A percentile compares a stretch with the other conserved stretches of the same genome.
These are phyloP conservation scores for Himalopsyche kuldschensis DNA, from an alignment of 2,888 invertebrate species.

Conservation along the genomic window DNA sequence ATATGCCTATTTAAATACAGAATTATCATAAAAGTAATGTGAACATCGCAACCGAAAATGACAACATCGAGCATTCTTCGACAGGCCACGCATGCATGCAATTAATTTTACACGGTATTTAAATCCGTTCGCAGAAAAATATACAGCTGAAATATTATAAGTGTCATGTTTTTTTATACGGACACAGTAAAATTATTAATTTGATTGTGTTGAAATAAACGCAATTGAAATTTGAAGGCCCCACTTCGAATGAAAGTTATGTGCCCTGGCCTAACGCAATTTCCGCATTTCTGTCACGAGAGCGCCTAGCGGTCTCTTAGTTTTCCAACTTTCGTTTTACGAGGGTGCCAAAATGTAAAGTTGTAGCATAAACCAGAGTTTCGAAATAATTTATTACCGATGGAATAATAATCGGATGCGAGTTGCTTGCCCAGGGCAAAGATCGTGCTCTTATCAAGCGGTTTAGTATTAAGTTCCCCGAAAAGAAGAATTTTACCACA, in stretches of 20 bases:
- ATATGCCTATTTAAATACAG: too few relatives aligned
- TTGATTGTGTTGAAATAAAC: too few relatives aligned
- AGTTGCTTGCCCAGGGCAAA: neutral
- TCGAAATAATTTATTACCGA: conserved; percentile 21
- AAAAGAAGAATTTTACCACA: neutral
- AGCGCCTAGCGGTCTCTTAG: conserved; percentile 8
- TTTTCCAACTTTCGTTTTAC: conserved; percentile 25
- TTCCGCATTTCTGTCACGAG: conserved; percentile 12
- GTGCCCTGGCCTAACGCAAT: conserved; percentile 14
- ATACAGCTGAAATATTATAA: too few relatives aligned
- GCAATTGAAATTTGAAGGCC: neutral
- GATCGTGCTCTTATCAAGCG: neutral
- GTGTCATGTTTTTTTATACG: too few relatives aligned
- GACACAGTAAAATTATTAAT: too few relatives aligned
- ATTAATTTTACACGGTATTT: too few relatives aligned
- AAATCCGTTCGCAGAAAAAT: too few relatives aligned
- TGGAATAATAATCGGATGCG: conserved; percentile 20
- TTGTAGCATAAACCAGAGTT: conserved; percentile 26
- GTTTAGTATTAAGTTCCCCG: neutral
- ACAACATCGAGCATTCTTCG: too few relatives aligned
- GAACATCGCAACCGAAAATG: too few relatives aligned
- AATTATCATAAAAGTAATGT: too few relatives aligned
- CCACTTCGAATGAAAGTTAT: neutral
- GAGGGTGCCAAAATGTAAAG: conserved; percentile 28
- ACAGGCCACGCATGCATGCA: too few relatives aligned